Evolutionary conservation across 2,888 invertebrate species (phyloP).

Genomic region (Netelia melanura): DNA sequence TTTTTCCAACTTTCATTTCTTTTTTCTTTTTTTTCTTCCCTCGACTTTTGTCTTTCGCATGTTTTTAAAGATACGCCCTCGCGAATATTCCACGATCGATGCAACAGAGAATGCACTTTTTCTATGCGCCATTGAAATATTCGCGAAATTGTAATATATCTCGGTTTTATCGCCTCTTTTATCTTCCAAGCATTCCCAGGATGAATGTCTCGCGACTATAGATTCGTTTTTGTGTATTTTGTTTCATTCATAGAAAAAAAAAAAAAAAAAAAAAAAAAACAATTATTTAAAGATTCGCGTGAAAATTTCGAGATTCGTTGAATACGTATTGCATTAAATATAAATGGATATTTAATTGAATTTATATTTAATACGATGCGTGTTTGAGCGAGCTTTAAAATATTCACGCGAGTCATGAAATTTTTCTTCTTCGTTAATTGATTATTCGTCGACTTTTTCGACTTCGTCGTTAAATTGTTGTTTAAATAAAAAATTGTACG

Average conservation of each 20-base stretch:
- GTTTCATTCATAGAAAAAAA: background rate
- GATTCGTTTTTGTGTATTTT: background rate
- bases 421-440: background rate
- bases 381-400: too few relatives aligned
- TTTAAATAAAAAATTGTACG: background rate
- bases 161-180: slow-evolving; percentile 25
- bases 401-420: background rate
- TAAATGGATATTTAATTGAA: too few relatives aligned
- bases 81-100: slow-evolving; percentile 51
- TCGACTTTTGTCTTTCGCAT: slow-evolving; percentile 40
- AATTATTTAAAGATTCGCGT: background rate
- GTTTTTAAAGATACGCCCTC: slow-evolving; percentile 44
- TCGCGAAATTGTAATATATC: slow-evolving; percentile 29
- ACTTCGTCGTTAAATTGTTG: background rate
- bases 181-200: slow-evolving; percentile 7
- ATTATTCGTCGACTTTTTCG: background rate
- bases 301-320: too few relatives aligned
- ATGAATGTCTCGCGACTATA: background rate
- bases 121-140: slow-evolving; percentile 38
- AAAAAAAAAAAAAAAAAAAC: background rate
- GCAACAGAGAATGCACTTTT: slow-evolving; percentile 57
- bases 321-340: too few relatives aligned
- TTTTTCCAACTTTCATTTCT: background rate
- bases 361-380: too few relatives aligned
- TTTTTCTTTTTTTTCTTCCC: slow-evolving; percentile 2